Evolutionary conservation across 64 coral and sea anemone species (phyloP).

Genomic region (Astreopora myriophthalma): DNA sequence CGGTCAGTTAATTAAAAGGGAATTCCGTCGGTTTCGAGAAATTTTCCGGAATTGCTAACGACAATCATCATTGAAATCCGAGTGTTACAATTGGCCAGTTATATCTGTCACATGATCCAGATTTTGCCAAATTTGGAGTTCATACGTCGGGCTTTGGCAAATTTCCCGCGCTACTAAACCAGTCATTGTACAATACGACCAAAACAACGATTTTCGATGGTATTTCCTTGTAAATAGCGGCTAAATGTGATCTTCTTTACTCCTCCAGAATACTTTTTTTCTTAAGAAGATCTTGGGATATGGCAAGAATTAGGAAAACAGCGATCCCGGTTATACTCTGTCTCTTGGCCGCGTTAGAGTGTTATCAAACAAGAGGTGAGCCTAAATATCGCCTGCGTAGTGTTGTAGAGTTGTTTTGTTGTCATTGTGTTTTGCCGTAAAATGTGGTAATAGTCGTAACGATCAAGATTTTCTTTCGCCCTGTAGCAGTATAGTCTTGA

Average conservation of each 20-base stretch:
- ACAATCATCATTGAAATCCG: not conserved
- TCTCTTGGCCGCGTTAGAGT: not conserved
- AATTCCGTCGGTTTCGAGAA: not conserved
- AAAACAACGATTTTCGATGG: not conserved
- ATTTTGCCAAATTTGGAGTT: constrained; percentile 26
- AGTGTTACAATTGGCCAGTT: not conserved
- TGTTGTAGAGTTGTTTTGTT: not conserved
- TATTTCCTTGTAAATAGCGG: not conserved
- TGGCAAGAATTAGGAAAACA: not conserved
- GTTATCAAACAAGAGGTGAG: constrained; percentile 31
- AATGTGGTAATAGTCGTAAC: not conserved
- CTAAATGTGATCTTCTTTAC: constrained; percentile 31
- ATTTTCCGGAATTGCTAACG: not conserved
- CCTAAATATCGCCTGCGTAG: not conserved
- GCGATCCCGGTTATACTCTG: constrained; percentile 2
- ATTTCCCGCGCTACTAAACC: constrained; percentile 2
- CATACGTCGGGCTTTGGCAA: not conserved
- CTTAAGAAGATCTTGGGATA: not conserved
- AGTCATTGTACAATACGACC: not conserved
- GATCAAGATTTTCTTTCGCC: not conserved
- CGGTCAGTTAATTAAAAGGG: too few species aligned
- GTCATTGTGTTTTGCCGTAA: not conserved
- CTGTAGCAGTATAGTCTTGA: not conserved
- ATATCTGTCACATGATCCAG: not conserved
- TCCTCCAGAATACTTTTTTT: not conserved